Evolutionary conservation across 1,140 invertebrate genomes (phyloP).

Genomic region (Cryptotermes secundus): DNA sequence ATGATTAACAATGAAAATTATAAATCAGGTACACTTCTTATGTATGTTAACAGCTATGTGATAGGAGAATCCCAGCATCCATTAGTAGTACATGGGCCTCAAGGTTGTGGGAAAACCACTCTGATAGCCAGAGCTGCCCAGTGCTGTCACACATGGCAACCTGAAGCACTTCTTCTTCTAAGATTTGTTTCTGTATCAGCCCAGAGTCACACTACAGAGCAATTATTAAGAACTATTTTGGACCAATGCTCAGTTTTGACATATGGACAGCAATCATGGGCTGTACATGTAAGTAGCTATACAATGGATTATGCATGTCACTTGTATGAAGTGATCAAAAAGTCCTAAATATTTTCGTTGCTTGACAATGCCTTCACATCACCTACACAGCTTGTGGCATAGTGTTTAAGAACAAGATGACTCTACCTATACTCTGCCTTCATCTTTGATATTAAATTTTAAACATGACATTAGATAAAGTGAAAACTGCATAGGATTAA

Average conservation of each 20-base stretch:
- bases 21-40: background rate
- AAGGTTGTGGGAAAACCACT: constrained; percentile 79
- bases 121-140: constrained; percentile 69
- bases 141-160: constrained; percentile 64
- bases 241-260: constrained; percentile 65
- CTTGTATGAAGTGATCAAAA: background rate
- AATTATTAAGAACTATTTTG: constrained; percentile 63
- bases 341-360: background rate
- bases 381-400: too few relatives aligned
- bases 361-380: background rate
- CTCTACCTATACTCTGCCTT: too few relatives aligned
- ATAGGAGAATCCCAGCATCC: constrained; percentile 58
- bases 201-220: constrained; percentile 64
- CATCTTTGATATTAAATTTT: too few relatives aligned
- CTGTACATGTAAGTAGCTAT: constrained; percentile 56
- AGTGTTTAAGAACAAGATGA: too few relatives aligned
- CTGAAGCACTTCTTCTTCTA: constrained; percentile 59
- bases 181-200: constrained; percentile 67
- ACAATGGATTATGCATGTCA: background rate
- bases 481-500: too few relatives aligned
- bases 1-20: too few relatives aligned
- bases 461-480: too few relatives aligned
- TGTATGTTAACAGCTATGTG: constrained; percentile 59
- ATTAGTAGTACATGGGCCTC: constrained; percentile 71
- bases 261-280: constrained; percentile 58